Evolutionary conservation across 2,888 invertebrate genomes (phyloP).

Genomic region (Melangyna quadrimaculata): DNA sequence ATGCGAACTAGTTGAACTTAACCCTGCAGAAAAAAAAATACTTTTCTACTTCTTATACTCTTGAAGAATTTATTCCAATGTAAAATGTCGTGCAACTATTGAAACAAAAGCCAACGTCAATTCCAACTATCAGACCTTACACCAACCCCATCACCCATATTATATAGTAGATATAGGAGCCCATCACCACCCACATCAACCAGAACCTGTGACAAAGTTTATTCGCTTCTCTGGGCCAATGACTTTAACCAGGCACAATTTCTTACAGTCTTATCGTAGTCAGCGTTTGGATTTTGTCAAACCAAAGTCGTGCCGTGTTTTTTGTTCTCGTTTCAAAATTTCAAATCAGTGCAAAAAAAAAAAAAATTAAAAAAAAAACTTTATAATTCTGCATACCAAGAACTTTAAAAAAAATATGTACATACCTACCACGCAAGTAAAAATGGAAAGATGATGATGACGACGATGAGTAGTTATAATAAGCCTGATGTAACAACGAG

Average conservation of each 20-base stretch:
- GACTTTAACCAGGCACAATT: slow-evolving; percentile 33
- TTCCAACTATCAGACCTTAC: background rate
- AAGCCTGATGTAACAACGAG: slow-evolving; percentile 76
- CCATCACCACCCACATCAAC: slow-evolving; percentile 13
- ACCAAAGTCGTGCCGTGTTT: slow-evolving; percentile 25
- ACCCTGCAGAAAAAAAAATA: background rate
- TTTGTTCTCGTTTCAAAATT: slow-evolving; percentile 23
- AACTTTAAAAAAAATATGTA: too few species aligned
- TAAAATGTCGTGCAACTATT: slow-evolving; percentile 43
- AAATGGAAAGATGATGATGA: slow-evolving; percentile 50
- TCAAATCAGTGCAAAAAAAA: background rate
- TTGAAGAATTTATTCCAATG: slow-evolving; percentile 34
- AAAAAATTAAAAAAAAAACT: background rate
- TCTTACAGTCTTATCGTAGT: slow-evolving; percentile 50
- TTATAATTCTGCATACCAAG: background rate
- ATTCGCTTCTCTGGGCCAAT: slow-evolving; percentile 52
- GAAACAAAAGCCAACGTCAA: slow-evolving; percentile 16
- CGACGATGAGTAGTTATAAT: slow-evolving; percentile 38
- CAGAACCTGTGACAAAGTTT: slow-evolving; percentile 53
- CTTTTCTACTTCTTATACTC: background rate
- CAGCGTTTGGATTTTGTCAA: slow-evolving; percentile 55
- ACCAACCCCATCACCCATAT: background rate
- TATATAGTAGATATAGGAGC: too few species aligned
- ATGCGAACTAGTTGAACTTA: slow-evolving; percentile 66
- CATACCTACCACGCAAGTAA: background rate